phyloP scores from a whole-genome alignment of 2,113 vertebrate species.

The Cephalopterus ornatus region DNA sequence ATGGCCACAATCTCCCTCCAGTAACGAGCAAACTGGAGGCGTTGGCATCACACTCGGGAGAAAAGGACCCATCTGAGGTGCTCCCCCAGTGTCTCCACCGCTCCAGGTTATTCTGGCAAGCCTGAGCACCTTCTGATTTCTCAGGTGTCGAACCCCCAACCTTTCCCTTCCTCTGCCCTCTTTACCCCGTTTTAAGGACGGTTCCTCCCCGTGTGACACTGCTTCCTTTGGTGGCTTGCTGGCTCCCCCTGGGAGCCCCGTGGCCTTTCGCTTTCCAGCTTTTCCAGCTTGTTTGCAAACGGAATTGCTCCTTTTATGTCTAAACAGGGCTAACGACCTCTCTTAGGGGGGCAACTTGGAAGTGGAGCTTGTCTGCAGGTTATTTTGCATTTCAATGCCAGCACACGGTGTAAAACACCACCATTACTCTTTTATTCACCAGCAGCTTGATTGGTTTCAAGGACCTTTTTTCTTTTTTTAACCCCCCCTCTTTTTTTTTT shows the following conservation, averaged over 20 bases:
- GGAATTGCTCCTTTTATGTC: neutral
- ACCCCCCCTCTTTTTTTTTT: no score
- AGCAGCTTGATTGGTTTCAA: neutral
- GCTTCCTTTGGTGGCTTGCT: rapidly evolving
- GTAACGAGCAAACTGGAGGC: neutral
- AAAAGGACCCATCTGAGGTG: neutral
- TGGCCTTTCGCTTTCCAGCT: neutral
- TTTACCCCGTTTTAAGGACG: neutral
- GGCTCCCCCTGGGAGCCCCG: neutral
- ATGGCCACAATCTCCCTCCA: neutral
- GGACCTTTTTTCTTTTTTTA: neutral
- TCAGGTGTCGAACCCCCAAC: rapidly evolving
- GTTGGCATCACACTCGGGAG: neutral
- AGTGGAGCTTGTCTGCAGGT: neutral
- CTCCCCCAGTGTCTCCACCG: neutral
- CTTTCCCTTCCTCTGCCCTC: neutral
- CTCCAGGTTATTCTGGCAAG: neutral
- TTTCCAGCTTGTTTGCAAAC: neutral
- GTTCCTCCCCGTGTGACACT: rapidly evolving
- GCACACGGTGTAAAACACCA: neutral
- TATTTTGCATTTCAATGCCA: neutral
- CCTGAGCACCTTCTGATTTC: neutral
- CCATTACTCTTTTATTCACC: neutral
- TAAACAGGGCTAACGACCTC: neutral
- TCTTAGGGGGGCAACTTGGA: neutral